Percentiles rank a stretch among this genome's conserved stretches.
These are phyloP conservation scores for Drosophila algonquin DNA, from an alignment of 2,888 invertebrate species.

Conservation along the genomic window DNA sequence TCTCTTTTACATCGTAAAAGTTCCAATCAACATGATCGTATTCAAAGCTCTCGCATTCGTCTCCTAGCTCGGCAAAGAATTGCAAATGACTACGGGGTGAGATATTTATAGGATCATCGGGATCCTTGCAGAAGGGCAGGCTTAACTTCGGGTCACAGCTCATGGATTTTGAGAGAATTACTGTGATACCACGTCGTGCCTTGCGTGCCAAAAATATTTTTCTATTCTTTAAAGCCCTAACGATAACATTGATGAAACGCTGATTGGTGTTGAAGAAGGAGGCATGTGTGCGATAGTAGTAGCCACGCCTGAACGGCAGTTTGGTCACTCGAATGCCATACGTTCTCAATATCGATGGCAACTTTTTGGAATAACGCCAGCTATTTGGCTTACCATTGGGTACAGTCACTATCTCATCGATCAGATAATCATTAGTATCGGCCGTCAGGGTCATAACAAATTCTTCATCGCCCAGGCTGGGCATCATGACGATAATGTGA, in stretches of 20 bases:
- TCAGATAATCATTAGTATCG: conserved; percentile 35
- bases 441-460: conserved; percentile 34
- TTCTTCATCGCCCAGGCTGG: background rate
- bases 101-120: conserved; percentile 9
- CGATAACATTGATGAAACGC: background rate
- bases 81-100: background rate
- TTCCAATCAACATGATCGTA: conserved; percentile 20
- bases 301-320: conserved; percentile 20
- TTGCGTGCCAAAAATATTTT: background rate
- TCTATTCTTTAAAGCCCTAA: background rate
- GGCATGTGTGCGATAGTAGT: conserved; percentile 21
- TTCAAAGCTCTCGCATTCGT: background rate
- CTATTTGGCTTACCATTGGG: background rate
- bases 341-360: background rate
- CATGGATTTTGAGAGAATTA: background rate
- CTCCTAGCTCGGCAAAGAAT: conserved; percentile 20
- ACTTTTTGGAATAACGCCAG: conserved; percentile 12
- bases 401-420: background rate
- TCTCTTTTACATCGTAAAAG: conserved; percentile 28
- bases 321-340: background rate
- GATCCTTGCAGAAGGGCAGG: conserved; percentile 31
- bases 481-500: conserved; percentile 16
- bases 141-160: conserved; percentile 24
- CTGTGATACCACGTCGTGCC: background rate
- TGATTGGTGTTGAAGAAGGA: conserved; percentile 15